Evolutionary conservation across 2,888 invertebrate species (phyloP), one percentile per base, ranked within the genome.

Genomic region (Encarsia formosa): DNA sequence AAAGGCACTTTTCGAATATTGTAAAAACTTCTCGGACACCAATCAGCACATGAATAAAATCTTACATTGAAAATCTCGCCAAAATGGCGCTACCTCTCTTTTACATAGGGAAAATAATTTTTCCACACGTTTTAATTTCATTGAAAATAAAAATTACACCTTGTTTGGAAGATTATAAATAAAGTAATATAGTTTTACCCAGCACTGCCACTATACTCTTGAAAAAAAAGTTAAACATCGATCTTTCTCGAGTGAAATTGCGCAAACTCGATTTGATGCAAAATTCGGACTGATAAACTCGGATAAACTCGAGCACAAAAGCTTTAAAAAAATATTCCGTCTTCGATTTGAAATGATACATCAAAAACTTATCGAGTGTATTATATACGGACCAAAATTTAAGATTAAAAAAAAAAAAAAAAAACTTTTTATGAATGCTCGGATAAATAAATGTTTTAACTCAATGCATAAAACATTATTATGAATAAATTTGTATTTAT

Each of bases 191-290:
- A 38, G 13, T 16, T 26, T 43, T 26, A 16, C 24, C 43, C 35
- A 18, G 48, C 18, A 47, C 42, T 47, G 52, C 42, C 47, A 52
- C 34, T 19, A 39, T 38, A 13, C 18, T 26, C 15, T 37, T 19
- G 6, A 29, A 41, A 16, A 35, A 24, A 43, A 49, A 23, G 13
- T 24, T 9, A 39, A 26, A 45, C 3, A 29, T 35, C 18, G 19
- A n/a, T 18, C 34, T 45, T 32, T 6, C 32, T 23, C 22, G 31
- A 49, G 16, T 11, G 13, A 34, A 13, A 8, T 23, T 37, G 5
- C n/a, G 26, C 5, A 32, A 6, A 26, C 16, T 16, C 40, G 31
- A 19, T 32, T n/a, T 8, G 18, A 23, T n/a, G 16, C 8, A 29
- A 43, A 38, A 38, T 23, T 44, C 15, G n/a, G 23, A 22, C 18